Percentiles rank a stretch among this genome's conserved stretches.
phyloP scores from a whole-genome alignment of 2,113 vertebrate species.

The Carollia perspicillata region DNA sequence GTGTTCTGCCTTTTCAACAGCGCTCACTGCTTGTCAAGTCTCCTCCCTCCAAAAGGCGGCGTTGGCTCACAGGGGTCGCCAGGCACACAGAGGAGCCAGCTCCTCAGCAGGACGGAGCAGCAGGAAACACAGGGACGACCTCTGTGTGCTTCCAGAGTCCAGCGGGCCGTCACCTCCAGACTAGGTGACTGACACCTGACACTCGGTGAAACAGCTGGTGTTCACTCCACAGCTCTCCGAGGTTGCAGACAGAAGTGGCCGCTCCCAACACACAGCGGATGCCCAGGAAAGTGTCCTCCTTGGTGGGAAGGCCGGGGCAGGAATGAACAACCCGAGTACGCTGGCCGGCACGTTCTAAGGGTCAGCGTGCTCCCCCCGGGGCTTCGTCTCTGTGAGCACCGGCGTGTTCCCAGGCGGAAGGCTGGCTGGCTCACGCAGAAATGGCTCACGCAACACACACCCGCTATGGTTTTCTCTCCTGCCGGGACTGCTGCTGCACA shows the following conservation, averaged over 20 bases:
- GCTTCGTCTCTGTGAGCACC: background rate
- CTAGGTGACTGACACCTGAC: no score
- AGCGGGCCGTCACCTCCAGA: background rate
- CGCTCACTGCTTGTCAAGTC: background rate
- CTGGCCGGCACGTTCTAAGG: background rate
- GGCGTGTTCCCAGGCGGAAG: no score
- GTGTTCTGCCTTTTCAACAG: background rate
- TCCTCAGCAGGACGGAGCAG: background rate
- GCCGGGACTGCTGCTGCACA: no score
- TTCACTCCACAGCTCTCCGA: background rate
- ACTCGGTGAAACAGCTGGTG: background rate
- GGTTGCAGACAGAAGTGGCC: background rate
- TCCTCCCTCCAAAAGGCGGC: background rate
- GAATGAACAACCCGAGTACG: no score
- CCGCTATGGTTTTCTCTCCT: no score
- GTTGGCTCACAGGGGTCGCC: background rate
- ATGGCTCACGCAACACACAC: no score
- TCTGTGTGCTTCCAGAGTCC: background rate
- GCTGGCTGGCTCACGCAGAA: no score
- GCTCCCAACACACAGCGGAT: background rate
- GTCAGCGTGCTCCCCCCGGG: background rate
- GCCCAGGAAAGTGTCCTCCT: background rate
- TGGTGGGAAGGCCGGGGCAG: background rate
- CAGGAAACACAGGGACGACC: background rate
- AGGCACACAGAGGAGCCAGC: background rate